These are phyloP conservation scores for Macrochelys suwanniensis DNA, from an alignment of 2,797 vertebrate genomes.

Conservation along the genomic window DNA sequence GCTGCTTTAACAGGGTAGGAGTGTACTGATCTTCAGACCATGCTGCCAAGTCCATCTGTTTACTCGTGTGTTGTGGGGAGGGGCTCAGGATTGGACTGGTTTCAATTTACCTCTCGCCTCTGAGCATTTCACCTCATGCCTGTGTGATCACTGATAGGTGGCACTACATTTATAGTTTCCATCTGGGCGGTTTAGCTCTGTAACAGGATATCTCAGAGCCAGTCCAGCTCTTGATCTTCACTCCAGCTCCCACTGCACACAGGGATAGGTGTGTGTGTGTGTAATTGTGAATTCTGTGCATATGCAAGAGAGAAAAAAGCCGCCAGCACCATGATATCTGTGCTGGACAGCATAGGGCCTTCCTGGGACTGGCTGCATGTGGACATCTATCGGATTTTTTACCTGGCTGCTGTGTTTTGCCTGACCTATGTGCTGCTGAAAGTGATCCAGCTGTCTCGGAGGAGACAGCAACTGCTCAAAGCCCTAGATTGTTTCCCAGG, in stretches of 20 bases:
- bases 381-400: slow-evolving; percentile 15
- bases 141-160: not conserved
- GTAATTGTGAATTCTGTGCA: not conserved
- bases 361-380: not conserved
- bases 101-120: not conserved
- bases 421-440: slow-evolving; percentile 44
- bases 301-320: not conserved
- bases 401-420: slow-evolving; percentile 46
- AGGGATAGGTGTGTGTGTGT: not conserved
- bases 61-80: not conserved
- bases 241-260: not conserved
- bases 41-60: not conserved
- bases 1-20: not conserved
- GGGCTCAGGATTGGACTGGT: not conserved
- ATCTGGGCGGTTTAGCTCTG: not conserved
- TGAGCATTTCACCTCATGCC: not conserved
- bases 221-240: not conserved
- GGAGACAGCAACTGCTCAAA: slow-evolving; percentile 39
- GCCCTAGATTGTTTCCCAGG: slow-evolving; percentile 65
- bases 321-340: not conserved
- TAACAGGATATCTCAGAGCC: not conserved
- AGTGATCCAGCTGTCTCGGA: slow-evolving; percentile 18
- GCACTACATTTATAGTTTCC: not conserved
- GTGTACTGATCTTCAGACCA: not conserved
- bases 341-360: no score